phyloP scores from a whole-genome alignment of 2,888 invertebrate species.

The Machimus atricapillus region DNA sequence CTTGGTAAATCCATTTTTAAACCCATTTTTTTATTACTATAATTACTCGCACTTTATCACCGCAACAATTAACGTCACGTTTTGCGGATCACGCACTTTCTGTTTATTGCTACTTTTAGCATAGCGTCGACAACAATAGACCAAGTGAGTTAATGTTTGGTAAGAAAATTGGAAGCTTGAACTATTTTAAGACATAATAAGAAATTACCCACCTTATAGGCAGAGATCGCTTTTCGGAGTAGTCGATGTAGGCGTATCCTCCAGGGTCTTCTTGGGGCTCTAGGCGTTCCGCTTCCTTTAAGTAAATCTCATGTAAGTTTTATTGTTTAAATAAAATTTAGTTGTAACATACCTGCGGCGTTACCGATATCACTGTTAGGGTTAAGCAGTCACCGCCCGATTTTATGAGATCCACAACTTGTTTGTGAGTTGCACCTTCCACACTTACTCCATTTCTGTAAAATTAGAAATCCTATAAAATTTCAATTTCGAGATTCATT shows the following conservation, averaged over 20 bases:
- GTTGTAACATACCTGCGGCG: conserved; percentile 75
- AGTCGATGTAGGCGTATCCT: conserved; percentile 85
- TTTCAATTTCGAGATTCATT: background rate
- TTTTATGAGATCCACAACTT: conserved; percentile 98
- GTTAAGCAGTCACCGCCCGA: conserved; percentile 97
- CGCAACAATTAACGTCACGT: background rate
- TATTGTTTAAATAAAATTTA: background rate
- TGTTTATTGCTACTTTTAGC: background rate
- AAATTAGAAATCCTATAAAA: conserved; percentile 50
- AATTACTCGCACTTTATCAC: background rate
- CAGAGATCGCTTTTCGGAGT: conserved; percentile 91
- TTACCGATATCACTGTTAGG: conserved; percentile 95
- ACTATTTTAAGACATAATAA: background rate
- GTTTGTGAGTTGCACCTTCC: conserved; percentile 99
- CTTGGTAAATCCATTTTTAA: background rate
- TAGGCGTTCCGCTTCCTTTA: conserved; percentile 80
- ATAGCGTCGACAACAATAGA: background rate
- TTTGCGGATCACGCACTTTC: background rate
- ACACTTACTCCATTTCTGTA: conserved; percentile 97
- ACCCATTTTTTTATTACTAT: background rate
- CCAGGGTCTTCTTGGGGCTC: conserved; percentile 81
- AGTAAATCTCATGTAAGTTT: background rate
- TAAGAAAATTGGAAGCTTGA: background rate
- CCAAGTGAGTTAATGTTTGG: background rate
- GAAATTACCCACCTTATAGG: conserved; percentile 66